A percentile compares a stretch with the other conserved stretches of the same genome.
Evolutionary conservation across 2,797 vertebrate genomes (phyloP).

Genomic region (Denticeps clupeoides): DNA sequence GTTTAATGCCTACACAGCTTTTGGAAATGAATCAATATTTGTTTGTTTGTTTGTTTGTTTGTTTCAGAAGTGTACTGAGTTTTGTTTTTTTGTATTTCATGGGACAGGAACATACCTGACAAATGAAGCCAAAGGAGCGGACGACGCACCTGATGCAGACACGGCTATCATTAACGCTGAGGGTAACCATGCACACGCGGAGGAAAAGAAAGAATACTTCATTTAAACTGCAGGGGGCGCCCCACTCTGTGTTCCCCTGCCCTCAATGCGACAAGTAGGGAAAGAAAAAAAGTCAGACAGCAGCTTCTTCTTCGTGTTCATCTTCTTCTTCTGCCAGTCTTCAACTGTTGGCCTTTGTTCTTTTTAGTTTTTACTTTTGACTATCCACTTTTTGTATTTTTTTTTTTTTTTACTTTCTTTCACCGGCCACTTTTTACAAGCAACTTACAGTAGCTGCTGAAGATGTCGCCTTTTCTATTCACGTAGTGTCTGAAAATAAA

Average conservation of each 20-base stretch:
- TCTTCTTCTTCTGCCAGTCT: too few relatives aligned
- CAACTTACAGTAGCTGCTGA: slow-evolving; percentile 62
- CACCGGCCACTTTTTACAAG: slow-evolving; percentile 68
- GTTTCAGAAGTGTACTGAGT: not conserved
- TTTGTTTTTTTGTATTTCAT: not conserved
- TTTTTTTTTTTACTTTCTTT: slow-evolving; percentile 33
- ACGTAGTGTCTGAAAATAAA: slow-evolving; percentile 60
- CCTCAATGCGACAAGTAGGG: not conserved
- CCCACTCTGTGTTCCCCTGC: slow-evolving; percentile 37
- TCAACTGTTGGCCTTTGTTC: too few relatives aligned
- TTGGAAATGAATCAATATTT: too few relatives aligned
- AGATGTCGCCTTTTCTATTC: slow-evolving; percentile 44
- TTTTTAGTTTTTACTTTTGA: too few relatives aligned
- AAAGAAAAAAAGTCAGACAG: too few relatives aligned
- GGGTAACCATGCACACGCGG: slow-evolving; percentile 92
- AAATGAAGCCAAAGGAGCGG: slow-evolving; percentile 96
- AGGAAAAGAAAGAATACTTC: slow-evolving; percentile 99
- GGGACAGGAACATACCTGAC: slow-evolving; percentile 90
- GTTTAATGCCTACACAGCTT: too few relatives aligned
- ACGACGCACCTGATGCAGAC: slow-evolving; percentile 92
- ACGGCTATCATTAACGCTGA: slow-evolving; percentile 97
- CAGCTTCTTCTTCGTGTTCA: too few relatives aligned
- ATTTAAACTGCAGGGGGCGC: slow-evolving; percentile 79
- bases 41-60: not conserved
- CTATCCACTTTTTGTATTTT: slow-evolving; percentile 37